phyloP scores from a whole-genome alignment of 2,797 vertebrate genomes.

The Paratrypauchen microcephalus region DNA sequence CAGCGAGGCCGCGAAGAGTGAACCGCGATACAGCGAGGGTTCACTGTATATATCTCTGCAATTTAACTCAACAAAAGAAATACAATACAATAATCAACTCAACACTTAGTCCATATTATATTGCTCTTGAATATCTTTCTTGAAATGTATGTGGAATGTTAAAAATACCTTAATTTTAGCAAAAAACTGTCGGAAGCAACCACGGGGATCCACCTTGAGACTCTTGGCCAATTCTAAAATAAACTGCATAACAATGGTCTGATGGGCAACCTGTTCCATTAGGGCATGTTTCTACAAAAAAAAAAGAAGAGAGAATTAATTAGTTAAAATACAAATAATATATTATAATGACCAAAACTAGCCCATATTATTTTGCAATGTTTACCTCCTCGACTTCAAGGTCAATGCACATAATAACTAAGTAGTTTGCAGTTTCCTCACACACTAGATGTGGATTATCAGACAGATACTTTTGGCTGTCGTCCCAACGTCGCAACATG shows the following conservation, averaged over 20 bases:
- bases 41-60: too few relatives aligned
- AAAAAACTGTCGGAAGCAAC: conserved; percentile 95
- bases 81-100: background rate
- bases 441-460: conserved; percentile 92
- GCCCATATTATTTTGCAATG: background rate
- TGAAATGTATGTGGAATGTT: background rate
- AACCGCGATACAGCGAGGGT: too few relatives aligned
- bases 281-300: conserved; percentile 86
- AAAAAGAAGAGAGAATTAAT: background rate
- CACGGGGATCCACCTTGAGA: conserved; percentile 90
- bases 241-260: conserved; percentile 98
- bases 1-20: too few relatives aligned
- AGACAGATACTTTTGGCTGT: conserved; percentile 93
- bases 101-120: background rate
- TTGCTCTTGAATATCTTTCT: background rate
- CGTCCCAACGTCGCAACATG: conserved; percentile 94
- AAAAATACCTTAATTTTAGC: conserved; percentile 89
- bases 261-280: conserved; percentile 96
- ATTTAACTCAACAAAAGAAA: background rate
- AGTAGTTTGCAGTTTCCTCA: conserved; percentile 94
- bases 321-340: too few relatives aligned
- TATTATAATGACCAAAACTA: background rate
- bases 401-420: conserved; percentile 97
- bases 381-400: conserved; percentile 93
- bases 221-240: conserved; percentile 94